Conservation (phyloP, 2,113 vertebrate species). For the Phasianus colchicus region DNA sequence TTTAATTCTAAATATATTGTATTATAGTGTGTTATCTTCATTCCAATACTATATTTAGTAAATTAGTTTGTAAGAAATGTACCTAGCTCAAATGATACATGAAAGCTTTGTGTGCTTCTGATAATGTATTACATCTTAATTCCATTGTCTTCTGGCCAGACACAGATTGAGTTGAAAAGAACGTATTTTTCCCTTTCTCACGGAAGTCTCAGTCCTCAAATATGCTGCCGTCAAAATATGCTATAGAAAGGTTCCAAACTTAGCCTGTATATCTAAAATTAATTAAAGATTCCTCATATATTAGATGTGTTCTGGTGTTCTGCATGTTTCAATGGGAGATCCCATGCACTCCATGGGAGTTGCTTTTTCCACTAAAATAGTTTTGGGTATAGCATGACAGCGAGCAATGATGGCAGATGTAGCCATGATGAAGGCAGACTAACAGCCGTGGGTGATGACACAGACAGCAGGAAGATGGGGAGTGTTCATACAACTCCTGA, state of each 20-base stretch:
- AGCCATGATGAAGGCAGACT: background rate
- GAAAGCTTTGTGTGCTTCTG: background rate
- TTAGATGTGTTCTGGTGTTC: background rate
- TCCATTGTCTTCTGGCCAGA: background rate
- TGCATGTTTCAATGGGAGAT: background rate
- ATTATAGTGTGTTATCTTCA: too few relatives aligned
- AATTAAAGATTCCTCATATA: background rate
- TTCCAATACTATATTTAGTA: too few relatives aligned
- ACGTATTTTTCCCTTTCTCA: background rate
- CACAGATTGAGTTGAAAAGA: background rate
- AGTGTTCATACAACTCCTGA: rapidly evolving
- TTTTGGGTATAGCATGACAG: rapidly evolving
- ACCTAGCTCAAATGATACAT: background rate
- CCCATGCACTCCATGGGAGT: rapidly evolving
- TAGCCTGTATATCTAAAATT: background rate
- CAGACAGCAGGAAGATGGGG: rapidly evolving
- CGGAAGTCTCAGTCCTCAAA: background rate
- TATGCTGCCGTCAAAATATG: too few relatives aligned
- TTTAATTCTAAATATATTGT: too few relatives aligned
- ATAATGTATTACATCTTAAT: background rate
- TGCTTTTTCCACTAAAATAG: background rate
- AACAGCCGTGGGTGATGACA: background rate
- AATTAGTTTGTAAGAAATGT: background rate
- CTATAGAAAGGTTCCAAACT: background rate
- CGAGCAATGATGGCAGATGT: background rate